A percentile compares a stretch with the other conserved stretches of the same genome.
Evolutionary conservation across 1,140 invertebrate genomes (phyloP).

Genomic region (Camponotus vicinus): DNA sequence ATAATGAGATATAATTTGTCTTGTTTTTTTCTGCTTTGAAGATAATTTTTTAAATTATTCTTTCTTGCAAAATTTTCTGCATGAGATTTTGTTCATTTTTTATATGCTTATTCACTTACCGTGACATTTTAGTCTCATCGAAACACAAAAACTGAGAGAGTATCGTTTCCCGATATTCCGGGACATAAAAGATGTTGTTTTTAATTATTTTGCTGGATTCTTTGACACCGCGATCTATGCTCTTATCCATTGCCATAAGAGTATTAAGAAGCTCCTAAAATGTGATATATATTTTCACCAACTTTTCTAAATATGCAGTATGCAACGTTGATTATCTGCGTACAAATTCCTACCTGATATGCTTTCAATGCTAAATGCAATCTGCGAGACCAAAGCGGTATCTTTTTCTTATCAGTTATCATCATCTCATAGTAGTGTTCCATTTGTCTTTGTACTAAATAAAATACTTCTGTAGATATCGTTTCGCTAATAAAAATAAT

Average conservation of each 20-base stretch:
- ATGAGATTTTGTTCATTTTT: background rate
- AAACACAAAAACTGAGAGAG: constrained; percentile 92
- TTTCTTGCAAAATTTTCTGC: background rate
- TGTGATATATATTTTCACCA: constrained; percentile 38
- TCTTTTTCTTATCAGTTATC: constrained; percentile 94
- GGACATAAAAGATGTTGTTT: constrained; percentile 96
- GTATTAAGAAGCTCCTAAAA: constrained; percentile 91
- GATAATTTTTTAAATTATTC: background rate
- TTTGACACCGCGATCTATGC: constrained; percentile 89
- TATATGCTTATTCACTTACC: constrained; percentile 85
- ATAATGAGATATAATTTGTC: background rate
- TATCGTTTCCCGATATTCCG: constrained; percentile 97
- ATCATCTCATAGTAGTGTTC: constrained; percentile 96
- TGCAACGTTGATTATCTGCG: background rate
- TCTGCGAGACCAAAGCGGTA: constrained; percentile 92
- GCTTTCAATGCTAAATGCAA: constrained; percentile 93
- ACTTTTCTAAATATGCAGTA: constrained; percentile 59
- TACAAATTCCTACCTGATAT: constrained; percentile 87
- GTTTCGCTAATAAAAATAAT: constrained; percentile 90
- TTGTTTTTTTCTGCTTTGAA: background rate
- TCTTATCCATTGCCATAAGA: constrained; percentile 93
- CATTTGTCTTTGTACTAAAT: constrained; percentile 97
- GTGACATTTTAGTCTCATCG: constrained; percentile 95
- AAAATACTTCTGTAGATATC: constrained; percentile 95
- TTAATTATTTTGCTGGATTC: constrained; percentile 95